A percentile compares a stretch with the other conserved stretches of the same genome.
phyloP scores from a whole-genome alignment of 2,797 vertebrate genomes.

The Pseudomugil tenellus region DNA sequence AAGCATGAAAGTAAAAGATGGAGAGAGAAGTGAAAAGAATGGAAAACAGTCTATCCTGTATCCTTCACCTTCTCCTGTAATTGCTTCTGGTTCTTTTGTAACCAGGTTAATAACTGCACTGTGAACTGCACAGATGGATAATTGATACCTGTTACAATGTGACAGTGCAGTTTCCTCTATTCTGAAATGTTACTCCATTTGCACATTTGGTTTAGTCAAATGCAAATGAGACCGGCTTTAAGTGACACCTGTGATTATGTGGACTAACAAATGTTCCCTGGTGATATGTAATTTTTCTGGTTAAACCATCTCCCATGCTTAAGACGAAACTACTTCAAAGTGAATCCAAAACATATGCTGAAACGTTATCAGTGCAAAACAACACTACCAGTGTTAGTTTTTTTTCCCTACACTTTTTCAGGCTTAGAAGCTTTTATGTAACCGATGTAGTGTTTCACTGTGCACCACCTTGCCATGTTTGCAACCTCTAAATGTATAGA shows the following conservation, averaged over 20 bases:
- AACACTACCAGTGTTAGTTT: conserved; percentile 32
- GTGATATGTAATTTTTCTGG: neutral
- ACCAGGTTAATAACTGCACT: too few relatives aligned
- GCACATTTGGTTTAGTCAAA: conserved; percentile 24
- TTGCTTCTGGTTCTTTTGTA: conserved; percentile 69
- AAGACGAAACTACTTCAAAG: neutral
- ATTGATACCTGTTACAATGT: neutral
- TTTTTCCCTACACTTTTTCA: conserved; percentile 51
- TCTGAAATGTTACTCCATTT: conserved; percentile 6
- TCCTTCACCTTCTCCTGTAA: conserved; percentile 58
- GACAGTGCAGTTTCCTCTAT: conserved; percentile 10
- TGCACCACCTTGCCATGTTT: conserved; percentile 62
- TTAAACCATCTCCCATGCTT: neutral
- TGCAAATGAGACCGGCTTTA: conserved; percentile 4
- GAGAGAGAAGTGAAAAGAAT: conserved; percentile 51
- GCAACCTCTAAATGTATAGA: conserved; percentile 34
- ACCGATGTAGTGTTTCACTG: conserved; percentile 57
- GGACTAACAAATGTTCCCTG: neutral
- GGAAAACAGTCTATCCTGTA: conserved; percentile 60
- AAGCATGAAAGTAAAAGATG: conserved; percentile 51
- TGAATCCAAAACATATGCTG: conserved; percentile 5
- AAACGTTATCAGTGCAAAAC: conserved; percentile 29
- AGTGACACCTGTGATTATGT: neutral
- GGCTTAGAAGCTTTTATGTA: conserved; percentile 40
- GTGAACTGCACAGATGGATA: too few relatives aligned